These are phyloP conservation scores for Drosophila eohydei DNA, from an alignment of 2,888 invertebrate genomes.

Conservation along the genomic window DNA sequence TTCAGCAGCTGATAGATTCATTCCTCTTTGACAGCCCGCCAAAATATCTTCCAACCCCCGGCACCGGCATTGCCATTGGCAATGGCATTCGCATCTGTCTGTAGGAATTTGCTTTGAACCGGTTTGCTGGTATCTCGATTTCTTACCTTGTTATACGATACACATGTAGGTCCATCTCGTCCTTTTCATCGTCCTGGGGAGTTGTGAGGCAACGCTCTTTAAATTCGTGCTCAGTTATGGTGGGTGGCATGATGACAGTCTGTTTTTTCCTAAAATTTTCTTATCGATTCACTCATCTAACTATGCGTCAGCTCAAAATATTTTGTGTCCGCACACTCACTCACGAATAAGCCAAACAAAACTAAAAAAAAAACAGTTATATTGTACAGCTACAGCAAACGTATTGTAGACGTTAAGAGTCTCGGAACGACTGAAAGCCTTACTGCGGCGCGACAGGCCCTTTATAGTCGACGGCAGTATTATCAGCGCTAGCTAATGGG, in stretches of 20 bases:
- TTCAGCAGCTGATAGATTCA: constrained; percentile 7
- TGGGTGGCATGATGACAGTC: constrained; percentile 81
- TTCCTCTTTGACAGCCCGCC: constrained; percentile 31
- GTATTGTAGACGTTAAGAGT: constrained; percentile 50
- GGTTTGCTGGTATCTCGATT: constrained; percentile 22
- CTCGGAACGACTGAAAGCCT: constrained; percentile 63
- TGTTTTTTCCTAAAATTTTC: constrained; percentile 28
- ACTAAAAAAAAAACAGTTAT: constrained; percentile 8
- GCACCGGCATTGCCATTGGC: background rate
- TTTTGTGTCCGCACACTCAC: background rate
- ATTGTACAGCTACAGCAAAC: constrained; percentile 16
- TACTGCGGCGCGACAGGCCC: constrained; percentile 8
- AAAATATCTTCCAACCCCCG: constrained; percentile 48
- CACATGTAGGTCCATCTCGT: constrained; percentile 66
- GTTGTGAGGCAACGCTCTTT: constrained; percentile 58
- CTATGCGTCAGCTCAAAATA: constrained; percentile 27
- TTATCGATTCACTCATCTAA: constrained; percentile 29
- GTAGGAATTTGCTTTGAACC: constrained; percentile 19
- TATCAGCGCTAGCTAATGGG: background rate
- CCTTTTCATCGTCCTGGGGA: constrained; percentile 58
- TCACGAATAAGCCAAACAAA: background rate
- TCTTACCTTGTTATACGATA: constrained; percentile 77
- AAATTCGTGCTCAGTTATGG: constrained; percentile 75
- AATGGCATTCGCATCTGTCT: constrained; percentile 36
- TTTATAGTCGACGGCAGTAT: constrained; percentile 54